These are phyloP conservation scores for Ptilonorhynchus violaceus DNA, from an alignment of 2,113 vertebrate genomes.

Conservation along the genomic window DNA sequence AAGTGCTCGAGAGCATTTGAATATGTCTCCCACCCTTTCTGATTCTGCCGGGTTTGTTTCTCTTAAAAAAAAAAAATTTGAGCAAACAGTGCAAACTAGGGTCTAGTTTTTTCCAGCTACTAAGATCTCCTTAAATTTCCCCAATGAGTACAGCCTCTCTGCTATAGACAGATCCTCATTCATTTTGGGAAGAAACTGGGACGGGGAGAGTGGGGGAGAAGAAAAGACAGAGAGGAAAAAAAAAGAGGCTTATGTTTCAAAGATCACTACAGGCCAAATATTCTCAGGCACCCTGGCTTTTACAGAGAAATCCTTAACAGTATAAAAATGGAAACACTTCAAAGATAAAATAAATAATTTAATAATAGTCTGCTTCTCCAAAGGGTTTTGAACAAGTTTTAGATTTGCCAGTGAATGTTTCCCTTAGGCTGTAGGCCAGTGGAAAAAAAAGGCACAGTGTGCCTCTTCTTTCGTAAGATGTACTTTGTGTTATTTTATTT, in stretches of 20 bases:
- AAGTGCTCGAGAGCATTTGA: not conserved
- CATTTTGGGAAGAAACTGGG: constrained; percentile 20
- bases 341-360: constrained; percentile 71
- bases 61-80: not conserved
- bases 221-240: not conserved
- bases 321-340: constrained; percentile 65
- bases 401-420: constrained; percentile 65
- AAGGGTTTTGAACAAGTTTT: constrained; percentile 66
- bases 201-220: not conserved
- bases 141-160: not conserved
- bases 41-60: constrained; percentile 11
- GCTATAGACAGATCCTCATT: not conserved
- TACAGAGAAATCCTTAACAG: constrained; percentile 55
- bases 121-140: constrained; percentile 9
- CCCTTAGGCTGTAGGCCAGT: constrained; percentile 58
- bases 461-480: constrained; percentile 7
- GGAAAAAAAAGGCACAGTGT: constrained; percentile 34
- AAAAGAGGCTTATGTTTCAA: constrained; percentile 31
- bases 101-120: not conserved
- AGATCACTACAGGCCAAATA: constrained; percentile 57
- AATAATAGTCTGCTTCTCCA: constrained; percentile 57
- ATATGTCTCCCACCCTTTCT: constrained; percentile 17
- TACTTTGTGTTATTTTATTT: constrained; percentile 39
- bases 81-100: not conserved
- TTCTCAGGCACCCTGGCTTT: constrained; percentile 33